Base-by-base conservation (phyloP, 2,888 invertebrate species). In the Bibio marci region DNA sequence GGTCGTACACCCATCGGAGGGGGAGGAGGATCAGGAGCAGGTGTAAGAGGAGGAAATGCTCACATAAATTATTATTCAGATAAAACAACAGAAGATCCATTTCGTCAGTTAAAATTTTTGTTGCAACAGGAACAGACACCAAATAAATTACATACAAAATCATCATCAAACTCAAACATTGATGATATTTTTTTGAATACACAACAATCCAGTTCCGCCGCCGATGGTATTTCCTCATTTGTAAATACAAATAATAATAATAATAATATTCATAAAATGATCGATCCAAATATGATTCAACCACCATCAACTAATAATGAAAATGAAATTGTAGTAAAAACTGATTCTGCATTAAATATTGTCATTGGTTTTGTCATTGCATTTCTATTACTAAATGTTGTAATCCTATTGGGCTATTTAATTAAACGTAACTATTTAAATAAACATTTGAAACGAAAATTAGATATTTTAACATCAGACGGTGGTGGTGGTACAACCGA, bases 311-410 rank as follows among this genome's bases (percentile, higher is more conserved):
- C 32, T 2, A 15, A 32, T 14, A 34, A 48, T 34, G 43, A 52
- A 31, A 45, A 52, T 42, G 35, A 48, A 44, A 50, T 60, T 45
- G 55, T 69, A 25, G 67, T 69, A 55, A 67, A 67, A 41, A 70
- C 73, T 8, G 66, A 71, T 43, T 67, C 72, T 5, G 73, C 72
- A n/a, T 59, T 75, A 43, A 70, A 73, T 45, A 58, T 77, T 37
- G 62, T 77, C 32, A 66, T 76, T 35, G 70, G 70, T 1, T 62
- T 79, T 44, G 79, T 78, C 18, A 66, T 78, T 36, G 59, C 80
- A 33, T 83, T 87, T 52, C 61, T 87, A 7, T 59, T 78, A 17
- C 65, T 81, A 7, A 87, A 86, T 54, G 59, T 82, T 11, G 52
- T 54, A 28, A 58, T 61, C 32, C 54, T 61, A 26, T 52, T 37